phyloP scores from a whole-genome alignment of 2,888 invertebrate genomes.

The Abrostola triplasia region DNA sequence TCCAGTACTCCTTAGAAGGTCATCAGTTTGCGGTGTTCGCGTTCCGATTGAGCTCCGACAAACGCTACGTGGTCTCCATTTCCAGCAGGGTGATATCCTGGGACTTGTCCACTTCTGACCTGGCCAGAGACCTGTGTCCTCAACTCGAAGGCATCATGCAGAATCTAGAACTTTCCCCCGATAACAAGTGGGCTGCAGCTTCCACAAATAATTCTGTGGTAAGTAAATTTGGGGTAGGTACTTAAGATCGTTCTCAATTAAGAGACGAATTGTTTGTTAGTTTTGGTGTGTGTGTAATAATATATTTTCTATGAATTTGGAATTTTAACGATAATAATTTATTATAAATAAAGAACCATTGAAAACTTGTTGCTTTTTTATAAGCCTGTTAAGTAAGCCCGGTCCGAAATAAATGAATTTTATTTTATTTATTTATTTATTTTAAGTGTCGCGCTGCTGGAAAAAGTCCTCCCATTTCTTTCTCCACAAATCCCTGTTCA shows the following conservation, averaged over 20 bases:
- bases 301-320: no score
- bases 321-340: no score
- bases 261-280: not conserved
- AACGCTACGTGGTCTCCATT: conserved; percentile 97
- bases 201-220: conserved; percentile 98
- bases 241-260: not conserved
- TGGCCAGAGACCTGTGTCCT: conserved; percentile 97
- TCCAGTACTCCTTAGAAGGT: conserved; percentile 97
- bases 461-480: no score
- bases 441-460: no score
- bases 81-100: conserved; percentile 99
- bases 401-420: no score
- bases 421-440: no score
- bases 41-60: conserved; percentile 96
- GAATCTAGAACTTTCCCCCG: conserved; percentile 96
- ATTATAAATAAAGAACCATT: no score
- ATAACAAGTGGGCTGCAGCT: conserved; percentile 98
- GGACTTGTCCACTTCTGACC: conserved; percentile 98
- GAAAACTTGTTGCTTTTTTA: no score
- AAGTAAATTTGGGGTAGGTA: conserved; percentile 33
- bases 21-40: conserved; percentile 99
- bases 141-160: conserved; percentile 98
- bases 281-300: no score
- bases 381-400: no score
- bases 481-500: no score